phyloP scores from a whole-genome alignment of 2,797 vertebrate genomes.

The Sphaeramia orbicularis region DNA sequence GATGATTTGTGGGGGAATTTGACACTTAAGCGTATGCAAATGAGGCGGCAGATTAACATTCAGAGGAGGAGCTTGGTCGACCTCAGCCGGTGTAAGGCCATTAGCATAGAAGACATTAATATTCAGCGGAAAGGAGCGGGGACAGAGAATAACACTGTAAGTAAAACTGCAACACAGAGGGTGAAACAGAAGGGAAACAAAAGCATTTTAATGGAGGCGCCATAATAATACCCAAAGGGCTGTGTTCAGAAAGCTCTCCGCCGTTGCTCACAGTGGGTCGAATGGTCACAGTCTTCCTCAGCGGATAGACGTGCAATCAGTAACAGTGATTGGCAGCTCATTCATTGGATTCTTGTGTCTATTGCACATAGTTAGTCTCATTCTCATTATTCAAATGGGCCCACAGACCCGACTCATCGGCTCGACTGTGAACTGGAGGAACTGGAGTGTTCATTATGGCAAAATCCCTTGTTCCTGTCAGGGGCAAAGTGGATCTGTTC shows the following conservation, averaged over 20 bases:
- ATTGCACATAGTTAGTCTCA: slow-evolving; percentile 66
- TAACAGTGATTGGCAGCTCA: slow-evolving; percentile 71
- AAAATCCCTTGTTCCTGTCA: slow-evolving; percentile 77
- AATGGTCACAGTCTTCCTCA: slow-evolving; percentile 62
- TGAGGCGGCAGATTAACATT: slow-evolving; percentile 84
- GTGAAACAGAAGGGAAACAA: slow-evolving; percentile 71
- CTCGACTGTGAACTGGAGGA: slow-evolving; percentile 62
- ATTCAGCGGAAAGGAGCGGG: slow-evolving; percentile 74
- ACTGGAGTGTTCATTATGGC: slow-evolving; percentile 79
- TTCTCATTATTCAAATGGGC: slow-evolving; percentile 77
- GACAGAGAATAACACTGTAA: slow-evolving; percentile 78
- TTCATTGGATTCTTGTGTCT: slow-evolving; percentile 71
- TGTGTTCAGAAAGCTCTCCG: slow-evolving; percentile 54
- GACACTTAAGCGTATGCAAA: slow-evolving; percentile 85
- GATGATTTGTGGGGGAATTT: slow-evolving; percentile 81
- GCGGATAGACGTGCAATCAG: slow-evolving; percentile 63
- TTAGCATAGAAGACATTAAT: slow-evolving; percentile 86
- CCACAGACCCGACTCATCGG: slow-evolving; percentile 65
- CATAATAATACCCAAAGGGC: slow-evolving; percentile 74
- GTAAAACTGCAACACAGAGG: slow-evolving; percentile 75
- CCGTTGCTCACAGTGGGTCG: slow-evolving; percentile 51
- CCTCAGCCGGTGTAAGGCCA: slow-evolving; percentile 79
- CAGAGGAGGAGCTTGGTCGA: slow-evolving; percentile 85
- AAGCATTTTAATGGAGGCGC: slow-evolving; percentile 73
- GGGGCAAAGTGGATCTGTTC: slow-evolving; percentile 78